These are phyloP conservation scores for Scaptomyza cyrtandrae DNA, from an alignment of 2,888 invertebrate genomes.

Conservation along the genomic window DNA sequence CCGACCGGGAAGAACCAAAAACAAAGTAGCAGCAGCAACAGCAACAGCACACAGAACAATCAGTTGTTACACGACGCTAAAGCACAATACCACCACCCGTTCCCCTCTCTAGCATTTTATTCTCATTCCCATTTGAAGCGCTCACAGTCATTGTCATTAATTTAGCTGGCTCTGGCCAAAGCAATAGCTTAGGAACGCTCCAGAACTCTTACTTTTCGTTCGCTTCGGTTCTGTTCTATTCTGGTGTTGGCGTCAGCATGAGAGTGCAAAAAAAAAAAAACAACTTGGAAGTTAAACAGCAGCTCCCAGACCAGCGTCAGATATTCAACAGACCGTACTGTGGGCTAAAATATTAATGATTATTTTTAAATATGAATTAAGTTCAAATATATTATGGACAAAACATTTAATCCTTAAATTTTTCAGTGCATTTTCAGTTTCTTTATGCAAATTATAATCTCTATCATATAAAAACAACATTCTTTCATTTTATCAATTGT, in stretches of 20 bases:
- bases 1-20: conserved; percentile 26
- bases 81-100: conserved; percentile 13
- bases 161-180: conserved; percentile 67
- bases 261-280: conserved; percentile 61
- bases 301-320: conserved; percentile 33
- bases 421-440: background rate
- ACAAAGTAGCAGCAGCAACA: conserved; percentile 45
- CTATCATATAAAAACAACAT: background rate
- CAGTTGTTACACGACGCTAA: conserved; percentile 68
- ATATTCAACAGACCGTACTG: conserved; percentile 54
- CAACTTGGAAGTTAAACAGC: conserved; percentile 72
- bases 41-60: conserved; percentile 53
- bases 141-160: conserved; percentile 77
- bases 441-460: background rate
- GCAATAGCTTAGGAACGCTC: conserved; percentile 70
- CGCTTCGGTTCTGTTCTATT: conserved; percentile 14
- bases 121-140: conserved; percentile 32
- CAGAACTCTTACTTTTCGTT: conserved; percentile 22
- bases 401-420: background rate
- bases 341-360: conserved; percentile 18
- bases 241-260: conserved; percentile 56
- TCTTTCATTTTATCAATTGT: background rate
- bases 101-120: conserved; percentile 5
- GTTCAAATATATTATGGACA: background rate
- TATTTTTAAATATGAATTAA: background rate